Percentiles rank a stretch among this genome's conserved stretches.
Evolutionary conservation across 2,888 invertebrate species (phyloP).

Genomic region (Heliconius hortense): DNA sequence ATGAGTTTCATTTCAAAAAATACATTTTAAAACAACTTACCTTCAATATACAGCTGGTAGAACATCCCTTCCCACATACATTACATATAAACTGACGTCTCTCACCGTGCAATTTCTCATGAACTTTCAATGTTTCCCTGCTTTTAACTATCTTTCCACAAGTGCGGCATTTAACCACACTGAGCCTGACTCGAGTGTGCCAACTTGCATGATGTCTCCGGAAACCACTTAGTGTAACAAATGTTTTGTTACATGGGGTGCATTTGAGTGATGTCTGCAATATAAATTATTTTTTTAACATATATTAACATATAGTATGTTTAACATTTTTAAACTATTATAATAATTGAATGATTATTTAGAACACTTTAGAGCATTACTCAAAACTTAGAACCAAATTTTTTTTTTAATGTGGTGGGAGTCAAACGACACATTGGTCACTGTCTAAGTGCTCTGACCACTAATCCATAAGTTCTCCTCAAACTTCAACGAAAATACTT

Average conservation of each 20-base stretch:
- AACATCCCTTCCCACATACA: slow-evolving; percentile 68
- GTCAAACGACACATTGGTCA: too few relatives aligned
- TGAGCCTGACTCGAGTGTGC: slow-evolving; percentile 58
- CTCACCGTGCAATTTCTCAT: slow-evolving; percentile 59
- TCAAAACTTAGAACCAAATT: too few relatives aligned
- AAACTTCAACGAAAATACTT: too few relatives aligned
- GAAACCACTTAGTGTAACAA: slow-evolving; percentile 66
- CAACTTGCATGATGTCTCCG: slow-evolving; percentile 62
- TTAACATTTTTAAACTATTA: too few relatives aligned
- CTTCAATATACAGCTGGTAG: slow-evolving; percentile 57
- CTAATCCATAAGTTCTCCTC: too few relatives aligned
- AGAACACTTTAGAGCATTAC: too few relatives aligned
- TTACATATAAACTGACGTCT: slow-evolving; percentile 63
- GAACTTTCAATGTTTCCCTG: slow-evolving; percentile 60
- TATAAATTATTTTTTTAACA: background rate
- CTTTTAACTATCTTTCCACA: slow-evolving; percentile 71
- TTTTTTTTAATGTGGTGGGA: too few relatives aligned
- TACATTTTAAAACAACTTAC: slow-evolving; percentile 44
- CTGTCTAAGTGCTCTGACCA: too few relatives aligned
- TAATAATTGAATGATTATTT: too few relatives aligned
- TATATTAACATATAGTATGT: too few relatives aligned
- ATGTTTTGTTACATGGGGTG: slow-evolving; percentile 64
- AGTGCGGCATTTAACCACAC: slow-evolving; percentile 58
- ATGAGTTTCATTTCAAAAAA: background rate
- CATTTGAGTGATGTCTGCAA: slow-evolving; percentile 54